These are phyloP conservation scores for Hofmannophila pseudospretella DNA, from an alignment of 2,888 invertebrate species.

Conservation along the genomic window DNA sequence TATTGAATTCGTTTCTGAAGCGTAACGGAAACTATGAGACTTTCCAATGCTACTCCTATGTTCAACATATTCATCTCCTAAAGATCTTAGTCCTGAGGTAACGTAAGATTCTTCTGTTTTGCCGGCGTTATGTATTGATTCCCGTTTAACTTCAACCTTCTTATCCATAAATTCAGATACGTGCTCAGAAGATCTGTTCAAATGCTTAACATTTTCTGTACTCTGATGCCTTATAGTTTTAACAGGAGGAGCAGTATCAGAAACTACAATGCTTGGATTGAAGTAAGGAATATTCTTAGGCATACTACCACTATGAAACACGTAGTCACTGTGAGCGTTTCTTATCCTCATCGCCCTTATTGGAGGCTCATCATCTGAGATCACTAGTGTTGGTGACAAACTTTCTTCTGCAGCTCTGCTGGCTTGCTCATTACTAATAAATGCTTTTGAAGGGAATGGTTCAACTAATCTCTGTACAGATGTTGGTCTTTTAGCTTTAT, in stretches of 20 bases:
- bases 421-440: conserved; percentile 57
- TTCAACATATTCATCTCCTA: conserved; percentile 66
- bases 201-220: conserved; percentile 59
- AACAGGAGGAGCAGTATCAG: conserved; percentile 57
- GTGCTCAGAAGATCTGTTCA: conserved; percentile 54
- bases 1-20: conserved; percentile 69
- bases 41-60: conserved; percentile 81
- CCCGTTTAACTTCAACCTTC: conserved; percentile 42
- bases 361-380: conserved; percentile 55
- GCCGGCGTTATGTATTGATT: conserved; percentile 38
- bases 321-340: conserved; percentile 49
- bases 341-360: conserved; percentile 55
- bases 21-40: conserved; percentile 84
- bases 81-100: conserved; percentile 52
- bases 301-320: conserved; percentile 65
- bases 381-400: conserved; percentile 41
- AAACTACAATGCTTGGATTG: conserved; percentile 49
- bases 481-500: conserved; percentile 55
- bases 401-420: conserved; percentile 45
- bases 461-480: conserved; percentile 60
- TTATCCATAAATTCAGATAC: conserved; percentile 55
- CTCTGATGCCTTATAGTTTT: conserved; percentile 60
- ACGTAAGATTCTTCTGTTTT: conserved; percentile 60
- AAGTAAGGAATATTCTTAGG: conserved; percentile 66
- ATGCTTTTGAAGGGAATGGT: conserved; percentile 60